Base-by-base conservation (phyloP, 2,888 invertebrate species). In the Agriopis marginaria region DNA sequence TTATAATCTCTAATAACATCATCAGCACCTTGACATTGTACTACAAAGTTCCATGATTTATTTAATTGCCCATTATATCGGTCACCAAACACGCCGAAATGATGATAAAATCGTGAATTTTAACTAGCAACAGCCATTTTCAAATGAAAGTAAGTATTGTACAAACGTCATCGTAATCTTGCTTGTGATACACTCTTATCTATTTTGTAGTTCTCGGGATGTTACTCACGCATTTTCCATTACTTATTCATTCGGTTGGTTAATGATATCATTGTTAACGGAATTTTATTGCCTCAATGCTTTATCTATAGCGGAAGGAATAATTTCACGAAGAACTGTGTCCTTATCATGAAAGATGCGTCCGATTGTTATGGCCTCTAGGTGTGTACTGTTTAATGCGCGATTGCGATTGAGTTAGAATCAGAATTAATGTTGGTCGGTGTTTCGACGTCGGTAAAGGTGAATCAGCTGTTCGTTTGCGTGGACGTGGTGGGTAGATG, bases 381-480 rank as follows among this genome's bases (percentile, higher is more conserved):
- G 51, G 40, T 42, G 3, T 42, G 54, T 14, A n/a, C n/a, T n/a
- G n/a, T n/a, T n/a, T n/a, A 55, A 55, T 14, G 55, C 17, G 42
- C 42, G 17, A 42, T 56, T 42, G 42, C 42, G 17, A 42, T 56
- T 42, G 14, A 50, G 63, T 59, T 63, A 23, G 44, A 61, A 54
- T 68, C 63, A 68, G 63, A 47, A 65, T 32, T 3, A 32, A 5
- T 5, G 47, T 58, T 56, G 8, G 44, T 66, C 59, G 59, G 62
- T 61, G 54, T 69, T 64, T 54, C 68, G 66, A 67, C 74, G 68
- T 63, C 65, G 71, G 50, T 71, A 47, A 47, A 71, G 74, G 75
- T 72, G 88, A 90, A 91, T 91, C 92, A 92, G 92, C 92, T 92
- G 92, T 90, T 90, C 70, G 75, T 73, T 77, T 32, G 82, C 79